Evolutionary conservation across 1,140 invertebrate genomes (phyloP).

Genomic region (Drosophila nigrodunni): DNA sequence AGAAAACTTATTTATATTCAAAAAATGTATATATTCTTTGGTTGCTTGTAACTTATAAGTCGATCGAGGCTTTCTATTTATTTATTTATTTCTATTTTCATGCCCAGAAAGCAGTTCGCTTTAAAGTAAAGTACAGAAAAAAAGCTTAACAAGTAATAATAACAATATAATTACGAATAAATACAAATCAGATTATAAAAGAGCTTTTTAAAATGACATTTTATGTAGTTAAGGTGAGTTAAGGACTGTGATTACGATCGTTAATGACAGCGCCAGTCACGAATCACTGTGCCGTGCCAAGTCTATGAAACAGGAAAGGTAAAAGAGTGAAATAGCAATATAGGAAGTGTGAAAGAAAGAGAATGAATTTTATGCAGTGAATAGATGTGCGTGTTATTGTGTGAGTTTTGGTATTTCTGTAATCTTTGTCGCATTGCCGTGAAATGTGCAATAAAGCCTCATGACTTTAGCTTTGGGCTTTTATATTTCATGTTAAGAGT

Average conservation of each 20-base stretch:
- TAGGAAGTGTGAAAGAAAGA: background rate
- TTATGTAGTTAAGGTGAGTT: conserved; percentile 9
- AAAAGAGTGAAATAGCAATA: background rate
- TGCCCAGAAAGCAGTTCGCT: no score
- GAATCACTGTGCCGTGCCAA: conserved; percentile 17
- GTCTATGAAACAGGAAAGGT: background rate
- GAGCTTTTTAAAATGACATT: background rate
- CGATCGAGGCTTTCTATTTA: no score
- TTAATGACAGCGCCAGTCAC: conserved; percentile 15
- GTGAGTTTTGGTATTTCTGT: conserved; percentile 25
- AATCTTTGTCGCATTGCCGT: conserved; percentile 78
- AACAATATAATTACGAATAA: background rate
- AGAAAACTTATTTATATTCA: no score
- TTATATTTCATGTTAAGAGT: conserved; percentile 68
- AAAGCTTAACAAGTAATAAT: background rate
- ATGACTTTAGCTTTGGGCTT: conserved; percentile 70
- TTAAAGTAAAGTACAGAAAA: no score
- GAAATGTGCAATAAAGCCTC: conserved; percentile 79
- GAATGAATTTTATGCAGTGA: background rate
- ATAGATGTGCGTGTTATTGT: conserved; percentile 17
- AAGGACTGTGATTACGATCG: conserved; percentile 9
- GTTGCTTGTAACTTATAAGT: no score
- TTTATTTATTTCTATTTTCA: no score
- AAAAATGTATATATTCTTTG: no score
- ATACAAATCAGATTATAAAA: background rate